Conservation (phyloP, 2,797 vertebrate genomes). For the Bovichtus variegatus region DNA sequence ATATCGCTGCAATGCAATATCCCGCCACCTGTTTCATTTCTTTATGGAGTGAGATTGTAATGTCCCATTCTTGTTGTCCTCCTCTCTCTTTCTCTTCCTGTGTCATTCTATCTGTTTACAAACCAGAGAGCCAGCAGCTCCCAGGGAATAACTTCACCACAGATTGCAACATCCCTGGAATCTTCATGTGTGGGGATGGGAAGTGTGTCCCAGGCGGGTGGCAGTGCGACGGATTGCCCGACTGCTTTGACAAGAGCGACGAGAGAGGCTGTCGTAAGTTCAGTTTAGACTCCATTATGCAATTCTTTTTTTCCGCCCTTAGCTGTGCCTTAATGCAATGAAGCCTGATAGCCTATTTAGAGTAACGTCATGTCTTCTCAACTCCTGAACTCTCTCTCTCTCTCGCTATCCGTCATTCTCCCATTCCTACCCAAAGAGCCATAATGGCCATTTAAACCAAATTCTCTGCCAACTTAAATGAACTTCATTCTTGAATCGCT, state of each 20-base stretch:
- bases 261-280: slow-evolving; percentile 97
- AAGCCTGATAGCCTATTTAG: slow-evolving; percentile 30
- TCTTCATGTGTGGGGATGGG: slow-evolving; percentile 96
- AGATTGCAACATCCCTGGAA: slow-evolving; percentile 97
- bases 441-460: slow-evolving; percentile 46
- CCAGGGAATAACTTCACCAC: slow-evolving; percentile 96
- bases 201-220: slow-evolving; percentile 93
- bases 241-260: slow-evolving; percentile 96
- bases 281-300: slow-evolving; percentile 29
- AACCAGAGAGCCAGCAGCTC: slow-evolving; percentile 93
- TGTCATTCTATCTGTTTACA: slow-evolving; percentile 23
- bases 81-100: not conserved
- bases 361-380: slow-evolving; percentile 41
- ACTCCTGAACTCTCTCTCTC: slow-evolving; percentile 23
- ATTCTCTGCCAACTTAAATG: slow-evolving; percentile 59
- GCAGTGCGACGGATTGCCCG: slow-evolving; percentile 93
- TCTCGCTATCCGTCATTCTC: slow-evolving; percentile 4
- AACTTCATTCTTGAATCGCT: slow-evolving; percentile 38
- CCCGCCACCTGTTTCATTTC: slow-evolving; percentile 38
- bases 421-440: slow-evolving; percentile 24
- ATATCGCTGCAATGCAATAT: slow-evolving; percentile 35
- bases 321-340: slow-evolving; percentile 3
- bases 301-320: not conserved
- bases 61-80: not conserved
- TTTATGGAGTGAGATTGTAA: slow-evolving; percentile 38